phyloP scores from a whole-genome alignment of 2,888 invertebrate genomes.

The Leptothorax acervorum region DNA sequence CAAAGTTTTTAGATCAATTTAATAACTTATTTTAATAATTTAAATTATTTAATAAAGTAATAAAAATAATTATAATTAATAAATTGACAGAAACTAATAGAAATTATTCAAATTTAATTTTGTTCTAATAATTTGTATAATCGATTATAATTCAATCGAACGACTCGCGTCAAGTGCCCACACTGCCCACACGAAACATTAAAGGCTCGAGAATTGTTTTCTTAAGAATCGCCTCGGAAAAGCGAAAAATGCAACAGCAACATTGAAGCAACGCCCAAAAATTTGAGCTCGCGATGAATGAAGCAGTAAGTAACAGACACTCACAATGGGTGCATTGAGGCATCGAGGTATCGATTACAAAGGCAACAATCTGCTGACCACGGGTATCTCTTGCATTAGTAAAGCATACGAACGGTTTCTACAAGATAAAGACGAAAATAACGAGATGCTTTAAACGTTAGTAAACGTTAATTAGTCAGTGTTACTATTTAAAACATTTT shows the following conservation, averaged over 20 bases:
- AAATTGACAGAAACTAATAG: not conserved
- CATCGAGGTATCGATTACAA: slow-evolving; percentile 79
- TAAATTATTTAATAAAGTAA: not conserved
- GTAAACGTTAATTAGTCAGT: not conserved
- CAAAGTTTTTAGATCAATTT: not conserved
- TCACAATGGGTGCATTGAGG: slow-evolving; percentile 81
- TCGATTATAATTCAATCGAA: not conserved
- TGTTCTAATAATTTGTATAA: not conserved
- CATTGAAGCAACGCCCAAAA: slow-evolving; percentile 16
- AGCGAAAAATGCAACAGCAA: slow-evolving; percentile 18
- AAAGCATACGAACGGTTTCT: slow-evolving; percentile 7
- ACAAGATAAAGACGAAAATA: not conserved
- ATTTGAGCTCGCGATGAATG: slow-evolving; percentile 48
- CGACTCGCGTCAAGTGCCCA: not conserved
- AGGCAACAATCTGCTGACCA: slow-evolving; percentile 73
- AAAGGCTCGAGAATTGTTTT: slow-evolving; percentile 24
- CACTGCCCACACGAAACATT: slow-evolving; percentile 2
- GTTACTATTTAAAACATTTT: not conserved
- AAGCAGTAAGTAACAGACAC: slow-evolving; percentile 44
- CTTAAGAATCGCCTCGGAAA: not conserved
- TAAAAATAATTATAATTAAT: not conserved
- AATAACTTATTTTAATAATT: not conserved
- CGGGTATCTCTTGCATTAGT: slow-evolving; percentile 35
- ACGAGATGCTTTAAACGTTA: not conserved
- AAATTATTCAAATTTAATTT: slow-evolving; percentile 6